Percentiles rank a stretch among this genome's conserved stretches.
Evolutionary conservation across 2,113 vertebrate species (phyloP).

Genomic region (Tenebrosternarchus preto): DNA sequence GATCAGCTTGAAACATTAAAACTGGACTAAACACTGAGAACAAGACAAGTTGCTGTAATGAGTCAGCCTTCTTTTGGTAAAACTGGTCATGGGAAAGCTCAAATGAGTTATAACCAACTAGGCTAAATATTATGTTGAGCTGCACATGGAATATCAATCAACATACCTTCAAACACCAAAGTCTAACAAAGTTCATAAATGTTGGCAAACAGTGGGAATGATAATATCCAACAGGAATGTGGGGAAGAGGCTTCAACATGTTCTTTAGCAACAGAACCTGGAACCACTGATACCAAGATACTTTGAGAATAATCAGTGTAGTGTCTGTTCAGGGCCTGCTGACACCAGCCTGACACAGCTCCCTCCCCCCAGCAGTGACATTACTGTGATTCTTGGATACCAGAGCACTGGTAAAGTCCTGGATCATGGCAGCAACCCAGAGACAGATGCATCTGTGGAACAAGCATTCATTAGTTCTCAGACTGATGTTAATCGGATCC

Average conservation of each 20-base stretch:
- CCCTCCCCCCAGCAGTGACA: neutral
- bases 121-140: too few species aligned
- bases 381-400: constrained; percentile 19
- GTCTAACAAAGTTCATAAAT: neutral
- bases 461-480: neutral
- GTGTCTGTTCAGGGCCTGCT: neutral
- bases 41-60: constrained; percentile 24
- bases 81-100: too few species aligned
- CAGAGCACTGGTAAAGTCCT: constrained; percentile 9
- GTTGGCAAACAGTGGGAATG: neutral
- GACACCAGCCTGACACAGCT: constrained; percentile 29
- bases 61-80: too few species aligned
- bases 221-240: neutral
- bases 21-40: constrained; percentile 13
- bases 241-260: neutral
- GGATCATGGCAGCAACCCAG: neutral
- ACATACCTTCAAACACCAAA: constrained; percentile 36
- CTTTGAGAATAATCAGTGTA: constrained; percentile 49
- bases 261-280: neutral
- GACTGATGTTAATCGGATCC: neutral
- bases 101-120: too few species aligned
- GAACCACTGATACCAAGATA: constrained; percentile 38
- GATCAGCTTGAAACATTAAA: constrained; percentile 25
- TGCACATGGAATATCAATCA: neutral
- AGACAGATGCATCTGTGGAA: neutral